These are phyloP conservation scores for Eospalax fontanierii DNA, from an alignment of 2,797 vertebrate genomes.

Conservation along the genomic window DNA sequence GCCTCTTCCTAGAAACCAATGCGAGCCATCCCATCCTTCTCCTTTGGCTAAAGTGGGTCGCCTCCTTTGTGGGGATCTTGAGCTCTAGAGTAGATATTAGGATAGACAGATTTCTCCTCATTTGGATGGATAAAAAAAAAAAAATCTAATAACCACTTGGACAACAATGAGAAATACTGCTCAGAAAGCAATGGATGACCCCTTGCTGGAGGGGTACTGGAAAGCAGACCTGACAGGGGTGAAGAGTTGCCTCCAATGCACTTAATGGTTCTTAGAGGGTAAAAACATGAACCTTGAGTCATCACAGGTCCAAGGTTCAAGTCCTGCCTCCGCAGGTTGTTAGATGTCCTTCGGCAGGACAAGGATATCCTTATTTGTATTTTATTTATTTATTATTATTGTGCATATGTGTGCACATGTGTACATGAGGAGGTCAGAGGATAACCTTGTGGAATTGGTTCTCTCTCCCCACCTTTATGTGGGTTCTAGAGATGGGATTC, in stretches of 20 bases:
- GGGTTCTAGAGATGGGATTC: no score
- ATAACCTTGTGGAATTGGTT: background rate
- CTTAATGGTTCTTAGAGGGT: background rate
- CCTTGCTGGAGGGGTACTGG: constrained; percentile 8
- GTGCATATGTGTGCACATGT: no score
- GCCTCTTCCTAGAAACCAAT: background rate
- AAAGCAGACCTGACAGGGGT: background rate
- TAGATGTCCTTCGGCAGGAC: background rate
- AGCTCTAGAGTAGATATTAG: background rate
- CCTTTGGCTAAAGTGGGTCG: background rate
- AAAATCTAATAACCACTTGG: constrained; percentile 27
- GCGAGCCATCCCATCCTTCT: background rate
- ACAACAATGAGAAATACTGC: background rate
- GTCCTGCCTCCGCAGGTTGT: background rate
- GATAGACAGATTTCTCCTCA: constrained; percentile 14
- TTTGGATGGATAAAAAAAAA: background rate
- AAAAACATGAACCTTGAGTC: constrained; percentile 23
- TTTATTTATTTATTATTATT: background rate
- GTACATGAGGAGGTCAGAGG: background rate
- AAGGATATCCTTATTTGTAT: background rate
- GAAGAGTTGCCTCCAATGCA: background rate
- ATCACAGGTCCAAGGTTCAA: constrained; percentile 16
- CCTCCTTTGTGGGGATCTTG: background rate
- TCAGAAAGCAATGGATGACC: background rate
- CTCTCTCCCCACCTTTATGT: no score